Evolutionary conservation across 2,888 invertebrate genomes (phyloP).

Genomic region (Leptinotarsa haldemani): DNA sequence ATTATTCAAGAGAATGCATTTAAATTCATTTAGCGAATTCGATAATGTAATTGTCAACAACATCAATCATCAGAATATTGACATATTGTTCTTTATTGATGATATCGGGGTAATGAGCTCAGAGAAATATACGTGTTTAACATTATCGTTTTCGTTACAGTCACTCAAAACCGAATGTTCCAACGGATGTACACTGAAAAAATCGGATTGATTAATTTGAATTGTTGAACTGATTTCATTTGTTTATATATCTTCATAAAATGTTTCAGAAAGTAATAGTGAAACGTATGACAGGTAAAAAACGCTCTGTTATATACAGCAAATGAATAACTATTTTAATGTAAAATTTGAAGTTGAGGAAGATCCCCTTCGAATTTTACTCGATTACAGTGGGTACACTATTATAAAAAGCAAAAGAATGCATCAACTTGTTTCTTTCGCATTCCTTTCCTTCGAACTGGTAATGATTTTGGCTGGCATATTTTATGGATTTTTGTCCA

Average conservation of each 20-base stretch:
- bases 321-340: background rate
- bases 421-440: slow-evolving; percentile 2
- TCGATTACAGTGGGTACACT: background rate
- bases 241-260: background rate
- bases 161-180: no score
- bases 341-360: background rate
- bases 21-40: background rate
- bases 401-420: background rate
- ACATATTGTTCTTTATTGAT: background rate
- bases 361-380: background rate
- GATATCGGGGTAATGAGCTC: background rate
- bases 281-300: background rate
- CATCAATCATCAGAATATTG: background rate
- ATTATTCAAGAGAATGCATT: background rate
- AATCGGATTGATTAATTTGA: no score
- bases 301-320: background rate
- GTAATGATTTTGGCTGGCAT: background rate
- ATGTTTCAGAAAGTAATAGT: background rate
- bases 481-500: background rate
- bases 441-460: background rate
- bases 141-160: no score
- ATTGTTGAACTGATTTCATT: background rate
- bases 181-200: no score
- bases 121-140: no score
- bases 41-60: background rate